A percentile compares a stretch with the other conserved stretches of the same genome.
phyloP scores from a whole-genome alignment of 2,797 vertebrate genomes.

The Odontamblyopus rebecca region DNA sequence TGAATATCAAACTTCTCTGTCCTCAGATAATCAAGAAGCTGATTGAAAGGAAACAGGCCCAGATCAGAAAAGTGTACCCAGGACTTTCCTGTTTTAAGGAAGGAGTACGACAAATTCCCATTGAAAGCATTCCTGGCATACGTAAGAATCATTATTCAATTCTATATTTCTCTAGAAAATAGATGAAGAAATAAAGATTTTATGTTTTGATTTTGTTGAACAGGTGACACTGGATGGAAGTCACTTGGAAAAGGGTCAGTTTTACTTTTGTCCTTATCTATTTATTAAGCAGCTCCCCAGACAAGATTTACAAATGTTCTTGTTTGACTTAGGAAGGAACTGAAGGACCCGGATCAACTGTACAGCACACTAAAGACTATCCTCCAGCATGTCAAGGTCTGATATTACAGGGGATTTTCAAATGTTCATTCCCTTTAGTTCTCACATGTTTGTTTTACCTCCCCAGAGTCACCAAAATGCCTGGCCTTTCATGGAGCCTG shows the following conservation, averaged over 20 bases:
- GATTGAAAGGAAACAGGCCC: slow-evolving; percentile 97
- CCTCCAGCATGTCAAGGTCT: slow-evolving; percentile 96
- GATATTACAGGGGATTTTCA: not conserved
- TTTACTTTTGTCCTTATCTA: not conserved
- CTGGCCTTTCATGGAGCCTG: slow-evolving; percentile 99
- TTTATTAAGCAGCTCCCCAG: too few relatives aligned
- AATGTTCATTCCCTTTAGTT: not conserved
- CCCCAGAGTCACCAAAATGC: slow-evolving; percentile 96
- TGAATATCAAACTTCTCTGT: not conserved
- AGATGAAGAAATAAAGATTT: not conserved
- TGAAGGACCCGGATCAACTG: slow-evolving; percentile 96
- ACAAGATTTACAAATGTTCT: not conserved
- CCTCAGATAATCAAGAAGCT: slow-evolving; percentile 97
- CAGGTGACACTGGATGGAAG: slow-evolving; percentile 95
- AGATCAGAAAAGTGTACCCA: slow-evolving; percentile 97
- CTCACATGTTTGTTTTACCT: not conserved
- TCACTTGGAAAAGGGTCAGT: slow-evolving; percentile 86
- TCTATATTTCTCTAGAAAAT: not conserved
- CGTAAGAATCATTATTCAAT: slow-evolving; percentile 77
- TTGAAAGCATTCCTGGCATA: slow-evolving; percentile 99
- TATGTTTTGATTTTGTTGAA: slow-evolving; percentile 28
- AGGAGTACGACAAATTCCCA: slow-evolving; percentile 96
- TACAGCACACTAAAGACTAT: slow-evolving; percentile 94
- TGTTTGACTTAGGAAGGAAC: slow-evolving; percentile 83
- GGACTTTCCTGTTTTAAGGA: slow-evolving; percentile 98